These are phyloP conservation scores for Isurus oxyrinchus DNA, from an alignment of 2,113 vertebrate species.

Conservation along the genomic window DNA sequence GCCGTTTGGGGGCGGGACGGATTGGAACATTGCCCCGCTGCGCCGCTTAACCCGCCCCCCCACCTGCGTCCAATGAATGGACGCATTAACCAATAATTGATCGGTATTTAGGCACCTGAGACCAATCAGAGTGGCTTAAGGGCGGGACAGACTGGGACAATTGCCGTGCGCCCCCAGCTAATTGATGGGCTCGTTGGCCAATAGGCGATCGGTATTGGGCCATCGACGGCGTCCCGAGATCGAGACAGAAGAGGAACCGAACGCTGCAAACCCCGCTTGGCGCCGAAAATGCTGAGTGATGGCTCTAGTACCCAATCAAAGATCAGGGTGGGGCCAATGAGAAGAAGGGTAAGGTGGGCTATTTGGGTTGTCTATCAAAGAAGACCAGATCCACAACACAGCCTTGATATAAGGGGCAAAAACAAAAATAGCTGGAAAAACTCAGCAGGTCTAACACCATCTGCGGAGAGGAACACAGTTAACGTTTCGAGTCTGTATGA, in stretches of 20 bases:
- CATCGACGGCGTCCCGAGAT: neutral
- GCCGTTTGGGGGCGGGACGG: neutral
- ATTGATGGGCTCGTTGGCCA: constrained; percentile 37
- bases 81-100: neutral
- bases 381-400: too few relatives aligned
- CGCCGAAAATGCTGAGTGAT: constrained; percentile 41
- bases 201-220: neutral
- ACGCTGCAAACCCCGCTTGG: too few relatives aligned
- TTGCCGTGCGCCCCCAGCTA: constrained; percentile 46
- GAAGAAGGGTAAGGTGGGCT: neutral
- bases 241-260: too few relatives aligned
- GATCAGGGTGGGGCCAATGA: neutral
- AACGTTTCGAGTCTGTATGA: too few relatives aligned
- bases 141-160: neutral
- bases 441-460: too few relatives aligned
- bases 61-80: neutral
- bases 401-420: too few relatives aligned
- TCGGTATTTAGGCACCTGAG: too few relatives aligned
- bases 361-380: too few relatives aligned
- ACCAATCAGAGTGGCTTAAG: constrained; percentile 39
- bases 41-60: neutral
- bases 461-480: too few relatives aligned
- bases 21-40: neutral
- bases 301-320: neutral
- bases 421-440: too few relatives aligned